Evolutionary conservation across 2,797 vertebrate genomes (phyloP).

Genomic region (Australoheros facetus): DNA sequence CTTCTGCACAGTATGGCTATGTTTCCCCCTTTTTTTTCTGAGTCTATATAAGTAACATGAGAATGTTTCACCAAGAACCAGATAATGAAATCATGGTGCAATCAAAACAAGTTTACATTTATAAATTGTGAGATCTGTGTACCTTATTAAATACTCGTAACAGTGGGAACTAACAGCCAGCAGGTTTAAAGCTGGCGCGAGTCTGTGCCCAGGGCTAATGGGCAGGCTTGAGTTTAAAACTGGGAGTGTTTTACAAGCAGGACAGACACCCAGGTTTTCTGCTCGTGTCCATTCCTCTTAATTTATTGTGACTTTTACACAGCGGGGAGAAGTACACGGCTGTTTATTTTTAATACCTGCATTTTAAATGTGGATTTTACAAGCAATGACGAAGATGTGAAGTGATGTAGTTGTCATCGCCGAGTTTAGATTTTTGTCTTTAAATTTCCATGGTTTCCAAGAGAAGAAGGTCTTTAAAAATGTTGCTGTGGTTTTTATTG

Average conservation of each 20-base stretch:
- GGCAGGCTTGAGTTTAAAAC: conserved; percentile 30
- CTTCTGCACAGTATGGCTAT: conserved; percentile 35
- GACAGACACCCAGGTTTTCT: conserved; percentile 27
- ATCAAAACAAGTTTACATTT: conserved; percentile 80
- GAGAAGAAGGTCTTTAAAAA: conserved; percentile 42
- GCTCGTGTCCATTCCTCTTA: conserved; percentile 47
- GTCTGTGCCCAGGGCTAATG: conserved; percentile 21
- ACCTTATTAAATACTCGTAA: conserved; percentile 46
- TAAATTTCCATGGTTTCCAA: conserved; percentile 55
- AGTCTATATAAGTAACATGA: conserved; percentile 47
- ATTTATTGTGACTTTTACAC: conserved; percentile 69
- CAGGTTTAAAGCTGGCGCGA: conserved; percentile 20
- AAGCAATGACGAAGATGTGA: conserved; percentile 68
- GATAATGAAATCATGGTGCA: conserved; percentile 72
- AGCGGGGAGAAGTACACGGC: conserved; percentile 19
- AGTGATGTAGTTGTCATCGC: conserved; percentile 56
- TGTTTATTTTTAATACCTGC: conserved; percentile 65
- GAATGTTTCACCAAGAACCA: conserved; percentile 74
- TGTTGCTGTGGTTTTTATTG: conserved; percentile 55
- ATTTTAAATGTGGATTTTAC: conserved; percentile 67
- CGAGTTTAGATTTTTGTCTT: conserved; percentile 48
- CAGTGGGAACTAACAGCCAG: conserved; percentile 29
- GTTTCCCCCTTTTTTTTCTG: conserved; percentile 31
- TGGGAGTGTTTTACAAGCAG: conserved; percentile 49
- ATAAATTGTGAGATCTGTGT: conserved; percentile 66